A percentile compares a stretch with the other conserved stretches of the same genome.
Conservation (phyloP, 2,888 invertebrate species). For the Cylloceria caligata region DNA sequence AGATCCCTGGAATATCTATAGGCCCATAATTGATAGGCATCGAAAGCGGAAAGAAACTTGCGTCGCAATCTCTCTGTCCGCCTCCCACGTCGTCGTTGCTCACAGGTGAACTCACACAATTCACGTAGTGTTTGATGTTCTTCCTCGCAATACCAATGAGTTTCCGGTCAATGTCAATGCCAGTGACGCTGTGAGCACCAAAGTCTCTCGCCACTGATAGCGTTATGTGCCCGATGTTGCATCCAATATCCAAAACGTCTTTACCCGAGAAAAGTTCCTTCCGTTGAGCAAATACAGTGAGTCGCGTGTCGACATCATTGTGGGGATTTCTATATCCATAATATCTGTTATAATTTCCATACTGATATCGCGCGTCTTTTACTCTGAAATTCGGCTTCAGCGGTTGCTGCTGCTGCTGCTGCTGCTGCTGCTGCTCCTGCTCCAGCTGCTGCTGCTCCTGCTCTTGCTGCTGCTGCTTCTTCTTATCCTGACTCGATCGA, state of each 20-base stretch:
- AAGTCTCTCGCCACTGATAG: slow-evolving; percentile 95
- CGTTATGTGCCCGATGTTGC: slow-evolving; percentile 98
- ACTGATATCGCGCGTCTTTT: slow-evolving; percentile 93
- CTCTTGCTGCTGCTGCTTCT: slow-evolving; percentile 83
- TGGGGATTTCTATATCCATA: slow-evolving; percentile 97
- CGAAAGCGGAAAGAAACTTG: slow-evolving; percentile 92
- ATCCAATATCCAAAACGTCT: slow-evolving; percentile 98
- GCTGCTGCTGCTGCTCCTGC: slow-evolving; percentile 85
- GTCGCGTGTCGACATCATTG: slow-evolving; percentile 92
- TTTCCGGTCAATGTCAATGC: slow-evolving; percentile 97
- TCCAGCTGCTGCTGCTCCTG: slow-evolving; percentile 76
- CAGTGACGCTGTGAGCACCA: slow-evolving; percentile 93
- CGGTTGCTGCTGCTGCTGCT: slow-evolving; percentile 77
- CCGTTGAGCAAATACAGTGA: slow-evolving; percentile 92
- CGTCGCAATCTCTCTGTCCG: slow-evolving; percentile 75
- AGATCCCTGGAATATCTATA: slow-evolving; percentile 87
- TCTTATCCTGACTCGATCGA: slow-evolving; percentile 84
- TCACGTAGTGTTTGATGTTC: slow-evolving; percentile 90
- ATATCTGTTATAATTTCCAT: slow-evolving; percentile 98
- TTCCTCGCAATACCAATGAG: slow-evolving; percentile 92
- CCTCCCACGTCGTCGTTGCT: slow-evolving; percentile 76
- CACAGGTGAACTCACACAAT: slow-evolving; percentile 83
- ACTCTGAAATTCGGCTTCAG: slow-evolving; percentile 88
- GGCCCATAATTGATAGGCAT: slow-evolving; percentile 95
- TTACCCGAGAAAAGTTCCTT: slow-evolving; percentile 94